phyloP scores from a whole-genome alignment of 2,113 vertebrate genomes.

The Echinops telfairi region DNA sequence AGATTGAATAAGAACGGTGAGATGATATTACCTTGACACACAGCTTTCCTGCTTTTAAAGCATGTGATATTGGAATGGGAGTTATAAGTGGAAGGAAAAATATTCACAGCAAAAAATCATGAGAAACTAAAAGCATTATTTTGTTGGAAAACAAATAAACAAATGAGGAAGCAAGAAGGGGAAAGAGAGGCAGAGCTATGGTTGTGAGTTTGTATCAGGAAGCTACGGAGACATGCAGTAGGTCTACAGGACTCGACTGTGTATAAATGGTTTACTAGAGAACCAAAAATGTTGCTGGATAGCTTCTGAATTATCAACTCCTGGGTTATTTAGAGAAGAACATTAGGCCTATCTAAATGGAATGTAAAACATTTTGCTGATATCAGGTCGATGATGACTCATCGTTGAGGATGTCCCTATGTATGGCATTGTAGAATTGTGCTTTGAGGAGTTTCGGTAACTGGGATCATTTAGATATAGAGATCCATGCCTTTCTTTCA shows the following conservation, averaged over 20 bases:
- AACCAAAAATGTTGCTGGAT: not conserved
- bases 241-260: not conserved
- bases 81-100: not conserved
- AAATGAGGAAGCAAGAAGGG: not conserved
- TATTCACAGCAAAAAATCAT: not conserved
- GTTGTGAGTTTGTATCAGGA: not conserved
- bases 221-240: not conserved
- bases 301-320: not conserved
- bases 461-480: not conserved
- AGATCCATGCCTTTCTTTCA: not conserved
- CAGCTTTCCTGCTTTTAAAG: too few species aligned
- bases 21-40: too few species aligned
- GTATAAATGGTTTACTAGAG: constrained; percentile 12
- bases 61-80: not conserved
- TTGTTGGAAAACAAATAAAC: not conserved
- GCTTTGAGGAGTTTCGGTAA: not conserved
- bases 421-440: not conserved
- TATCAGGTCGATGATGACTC: not conserved
- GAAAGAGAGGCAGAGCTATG: not conserved
- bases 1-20: too few species aligned
- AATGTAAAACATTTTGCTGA: not conserved
- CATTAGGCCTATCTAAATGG: not conserved
- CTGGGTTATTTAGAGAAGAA: constrained; percentile 4
- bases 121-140: not conserved
- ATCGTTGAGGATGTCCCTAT: not conserved